A percentile compares a stretch with the other conserved stretches of the same genome.
phyloP scores from a whole-genome alignment of 2,113 vertebrate species.

The Paedocypris sp. region DNA sequence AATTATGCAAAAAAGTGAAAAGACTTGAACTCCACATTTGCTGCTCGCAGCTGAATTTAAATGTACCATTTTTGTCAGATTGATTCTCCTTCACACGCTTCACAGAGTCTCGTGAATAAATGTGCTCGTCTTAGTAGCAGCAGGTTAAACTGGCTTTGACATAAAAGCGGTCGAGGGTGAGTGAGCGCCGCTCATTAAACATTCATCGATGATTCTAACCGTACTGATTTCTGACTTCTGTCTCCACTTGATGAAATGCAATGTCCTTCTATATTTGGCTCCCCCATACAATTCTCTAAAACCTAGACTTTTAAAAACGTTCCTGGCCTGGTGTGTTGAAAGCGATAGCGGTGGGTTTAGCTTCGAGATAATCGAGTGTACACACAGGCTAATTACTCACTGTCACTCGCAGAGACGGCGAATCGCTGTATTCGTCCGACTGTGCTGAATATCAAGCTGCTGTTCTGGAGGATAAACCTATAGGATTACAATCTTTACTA shows the following conservation, averaged over 20 bases:
- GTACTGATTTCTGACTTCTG: neutral
- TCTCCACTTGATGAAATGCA: constrained; percentile 7
- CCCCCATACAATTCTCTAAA: neutral
- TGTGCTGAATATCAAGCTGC: constrained; percentile 14
- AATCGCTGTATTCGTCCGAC: neutral
- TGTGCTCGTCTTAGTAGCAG: too few species aligned
- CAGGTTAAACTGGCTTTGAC: neutral
- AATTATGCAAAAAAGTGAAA: too few species aligned
- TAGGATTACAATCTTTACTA: constrained; percentile 26
- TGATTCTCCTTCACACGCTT: too few species aligned
- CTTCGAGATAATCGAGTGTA: neutral
- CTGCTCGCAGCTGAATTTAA: too few species aligned
- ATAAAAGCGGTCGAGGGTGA: neutral
- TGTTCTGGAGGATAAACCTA: constrained; percentile 22
- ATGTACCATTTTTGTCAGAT: too few species aligned
- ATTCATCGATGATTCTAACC: constrained; percentile 11
- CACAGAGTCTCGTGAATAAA: too few species aligned
- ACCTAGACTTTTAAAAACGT: neutral
- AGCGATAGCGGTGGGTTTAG: neutral
- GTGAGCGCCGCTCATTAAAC: constrained; percentile 13
- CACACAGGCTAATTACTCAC: neutral
- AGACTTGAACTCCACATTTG: too few species aligned
- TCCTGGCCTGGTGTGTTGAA: neutral
- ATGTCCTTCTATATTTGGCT: constrained; percentile 1
- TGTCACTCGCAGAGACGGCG: neutral